Percentiles rank a stretch among this genome's conserved stretches.
Conservation (phyloP, 2,113 vertebrate species). For the Zootoca vivipara region DNA sequence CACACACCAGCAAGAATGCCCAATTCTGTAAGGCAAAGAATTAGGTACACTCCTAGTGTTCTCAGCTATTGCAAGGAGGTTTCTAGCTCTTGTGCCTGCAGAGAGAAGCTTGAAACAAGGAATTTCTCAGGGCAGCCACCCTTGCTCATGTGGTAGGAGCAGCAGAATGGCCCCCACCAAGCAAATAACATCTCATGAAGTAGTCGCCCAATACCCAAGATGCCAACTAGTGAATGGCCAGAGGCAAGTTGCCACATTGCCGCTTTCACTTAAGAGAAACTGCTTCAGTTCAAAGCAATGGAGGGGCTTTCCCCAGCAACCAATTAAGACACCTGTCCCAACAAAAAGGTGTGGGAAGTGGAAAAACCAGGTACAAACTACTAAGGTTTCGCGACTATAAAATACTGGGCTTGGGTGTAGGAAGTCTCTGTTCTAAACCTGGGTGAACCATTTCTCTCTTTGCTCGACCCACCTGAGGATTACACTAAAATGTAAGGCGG, state of each 20-base stretch:
- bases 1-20: accelerated
- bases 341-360: no score
- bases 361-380: not conserved
- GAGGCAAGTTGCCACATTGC: not conserved
- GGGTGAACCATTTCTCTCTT: not conserved
- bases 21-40: not conserved
- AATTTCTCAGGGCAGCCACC: not conserved
- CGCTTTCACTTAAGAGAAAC: not conserved
- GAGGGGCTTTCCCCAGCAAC: not conserved
- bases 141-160: not conserved
- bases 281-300: not conserved
- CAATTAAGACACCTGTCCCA: not conserved
- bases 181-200: not conserved
- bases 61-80: not conserved
- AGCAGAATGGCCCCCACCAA: not conserved
- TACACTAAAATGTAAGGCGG: not conserved
- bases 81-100: not conserved
- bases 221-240: not conserved
- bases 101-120: not conserved
- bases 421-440: not conserved
- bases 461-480: not conserved
- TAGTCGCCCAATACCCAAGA: not conserved
- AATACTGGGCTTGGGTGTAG: not conserved
- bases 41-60: not conserved
- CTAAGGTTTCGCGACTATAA: not conserved